Percentiles rank a stretch among this genome's conserved stretches.
phyloP scores from a whole-genome alignment of 1,140 invertebrate genomes.

The Neuroterus valhalla region DNA sequence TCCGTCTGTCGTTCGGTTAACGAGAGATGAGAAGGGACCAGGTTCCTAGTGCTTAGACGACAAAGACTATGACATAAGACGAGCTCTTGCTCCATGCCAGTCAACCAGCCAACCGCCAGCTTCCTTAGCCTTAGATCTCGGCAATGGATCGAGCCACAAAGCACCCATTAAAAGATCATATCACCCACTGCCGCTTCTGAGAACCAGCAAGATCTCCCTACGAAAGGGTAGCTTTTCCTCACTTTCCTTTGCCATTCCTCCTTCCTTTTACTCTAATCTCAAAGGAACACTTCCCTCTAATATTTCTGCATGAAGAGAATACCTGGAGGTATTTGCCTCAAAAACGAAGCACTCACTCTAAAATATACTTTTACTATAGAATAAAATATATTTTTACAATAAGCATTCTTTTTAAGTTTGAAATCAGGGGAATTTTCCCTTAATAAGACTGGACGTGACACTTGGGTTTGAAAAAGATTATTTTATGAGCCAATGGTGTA shows the following conservation, averaged over 20 bases:
- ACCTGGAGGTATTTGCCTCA: background rate
- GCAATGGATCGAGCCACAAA: constrained; percentile 74
- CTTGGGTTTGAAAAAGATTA: constrained; percentile 56
- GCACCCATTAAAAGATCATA: constrained; percentile 76
- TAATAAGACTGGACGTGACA: constrained; percentile 33
- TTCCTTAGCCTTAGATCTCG: constrained; percentile 69
- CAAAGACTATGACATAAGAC: constrained; percentile 65
- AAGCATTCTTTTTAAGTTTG: background rate
- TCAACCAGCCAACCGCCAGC: constrained; percentile 54
- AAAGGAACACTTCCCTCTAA: constrained; percentile 32
- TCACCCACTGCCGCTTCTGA: constrained; percentile 66
- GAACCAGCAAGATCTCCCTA: constrained; percentile 59
- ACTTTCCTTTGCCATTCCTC: constrained; percentile 43
- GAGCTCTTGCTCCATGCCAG: constrained; percentile 53
- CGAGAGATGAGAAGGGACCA: constrained; percentile 64
- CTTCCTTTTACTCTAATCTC: constrained; percentile 38
- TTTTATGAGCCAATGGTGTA: constrained; percentile 51
- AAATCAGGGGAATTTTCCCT: background rate
- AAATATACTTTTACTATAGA: constrained; percentile 16
- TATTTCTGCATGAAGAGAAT: constrained; percentile 1
- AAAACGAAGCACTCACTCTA: constrained; percentile 4
- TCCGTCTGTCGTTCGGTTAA: constrained; percentile 66
- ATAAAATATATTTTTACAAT: background rate
- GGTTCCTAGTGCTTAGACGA: constrained; percentile 58
- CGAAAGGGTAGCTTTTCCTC: constrained; percentile 49